Evolutionary conservation across 1,140 invertebrate species (phyloP).

Genomic region (Drosophila takahashii): DNA sequence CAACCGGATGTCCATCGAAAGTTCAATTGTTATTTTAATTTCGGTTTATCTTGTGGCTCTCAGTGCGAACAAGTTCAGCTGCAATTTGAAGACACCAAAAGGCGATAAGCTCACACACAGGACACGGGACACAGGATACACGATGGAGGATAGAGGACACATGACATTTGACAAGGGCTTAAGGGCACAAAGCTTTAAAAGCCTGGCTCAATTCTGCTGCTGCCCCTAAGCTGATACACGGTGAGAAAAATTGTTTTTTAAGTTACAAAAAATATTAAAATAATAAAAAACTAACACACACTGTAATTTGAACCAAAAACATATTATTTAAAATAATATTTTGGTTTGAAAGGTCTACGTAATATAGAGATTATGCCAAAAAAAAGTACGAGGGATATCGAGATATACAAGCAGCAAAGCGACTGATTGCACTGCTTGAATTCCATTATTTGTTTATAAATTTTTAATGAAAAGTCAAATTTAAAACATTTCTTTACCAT

Average conservation of each 20-base stretch:
- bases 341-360: no score
- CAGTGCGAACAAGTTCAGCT: slow-evolving; percentile 35
- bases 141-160: slow-evolving; percentile 50
- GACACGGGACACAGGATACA: slow-evolving; percentile 23
- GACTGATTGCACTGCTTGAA: no score
- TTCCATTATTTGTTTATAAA: no score
- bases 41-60: slow-evolving; percentile 7
- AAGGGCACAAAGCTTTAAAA: slow-evolving; percentile 58
- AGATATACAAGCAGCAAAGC: no score
- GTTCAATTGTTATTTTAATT: slow-evolving; percentile 31
- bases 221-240: slow-evolving; percentile 18
- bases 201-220: slow-evolving; percentile 25
- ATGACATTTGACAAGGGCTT: slow-evolving; percentile 79
- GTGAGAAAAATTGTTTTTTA: not conserved
- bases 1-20: not conserved
- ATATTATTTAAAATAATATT: no score
- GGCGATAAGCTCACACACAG: slow-evolving; percentile 35
- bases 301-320: no score
- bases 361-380: no score
- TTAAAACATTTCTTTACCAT: no score
- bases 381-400: no score
- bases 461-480: no score
- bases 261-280: not conserved
- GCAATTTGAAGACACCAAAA: slow-evolving; percentile 36
- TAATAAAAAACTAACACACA: no score